Evolutionary conservation across 2,113 vertebrate species (phyloP).

Genomic region (Tringa solitaria): DNA sequence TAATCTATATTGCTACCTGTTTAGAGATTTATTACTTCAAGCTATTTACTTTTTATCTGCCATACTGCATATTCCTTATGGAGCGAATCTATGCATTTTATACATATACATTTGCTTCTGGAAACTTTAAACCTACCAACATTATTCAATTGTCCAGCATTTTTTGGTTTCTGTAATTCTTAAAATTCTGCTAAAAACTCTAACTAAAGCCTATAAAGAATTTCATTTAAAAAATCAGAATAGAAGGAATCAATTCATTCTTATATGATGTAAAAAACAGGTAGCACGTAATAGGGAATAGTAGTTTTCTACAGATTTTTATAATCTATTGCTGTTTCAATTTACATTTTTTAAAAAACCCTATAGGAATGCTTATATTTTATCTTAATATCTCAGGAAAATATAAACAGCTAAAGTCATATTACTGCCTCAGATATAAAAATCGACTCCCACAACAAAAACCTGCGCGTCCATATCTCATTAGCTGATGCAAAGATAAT

Average conservation of each 20-base stretch:
- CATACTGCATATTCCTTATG: neutral
- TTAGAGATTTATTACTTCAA: neutral
- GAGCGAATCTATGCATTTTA: neutral
- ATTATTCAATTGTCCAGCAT: neutral
- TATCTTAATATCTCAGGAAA: neutral
- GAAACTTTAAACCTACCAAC: neutral
- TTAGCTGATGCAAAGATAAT: neutral
- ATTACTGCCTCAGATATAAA: neutral
- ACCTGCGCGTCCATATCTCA: neutral
- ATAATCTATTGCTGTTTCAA: neutral
- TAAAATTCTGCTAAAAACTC: neutral
- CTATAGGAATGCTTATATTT: neutral
- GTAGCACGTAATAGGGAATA: neutral
- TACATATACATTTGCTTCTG: neutral
- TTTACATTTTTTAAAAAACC: neutral
- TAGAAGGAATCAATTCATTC: neutral
- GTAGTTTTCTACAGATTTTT: neutral
- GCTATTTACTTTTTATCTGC: neutral
- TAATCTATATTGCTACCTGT: neutral
- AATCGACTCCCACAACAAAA: neutral
- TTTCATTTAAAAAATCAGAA: neutral
- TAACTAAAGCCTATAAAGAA: neutral
- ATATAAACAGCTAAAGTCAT: neutral
- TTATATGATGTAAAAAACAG: rapidly evolving
- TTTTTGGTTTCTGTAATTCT: neutral